These are phyloP conservation scores for Siphlonurus alternatus DNA, from an alignment of 2,888 invertebrate genomes.

Conservation along the genomic window DNA sequence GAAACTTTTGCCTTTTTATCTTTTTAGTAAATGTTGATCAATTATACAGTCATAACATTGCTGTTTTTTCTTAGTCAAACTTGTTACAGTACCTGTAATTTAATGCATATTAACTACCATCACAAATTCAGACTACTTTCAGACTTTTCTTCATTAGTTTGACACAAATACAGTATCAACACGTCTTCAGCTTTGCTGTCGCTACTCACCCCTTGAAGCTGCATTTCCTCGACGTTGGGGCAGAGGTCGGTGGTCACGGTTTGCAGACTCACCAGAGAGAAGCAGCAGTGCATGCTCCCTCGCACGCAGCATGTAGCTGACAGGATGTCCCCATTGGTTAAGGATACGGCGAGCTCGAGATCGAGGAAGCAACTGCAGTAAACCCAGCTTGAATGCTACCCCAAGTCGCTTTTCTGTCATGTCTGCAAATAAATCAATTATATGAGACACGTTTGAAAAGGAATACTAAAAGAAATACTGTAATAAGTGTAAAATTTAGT, in stretches of 20 bases:
- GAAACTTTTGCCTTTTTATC: too few species aligned
- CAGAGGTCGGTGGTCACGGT: constrained; percentile 5
- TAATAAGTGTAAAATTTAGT: neutral
- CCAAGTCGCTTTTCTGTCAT: constrained; percentile 36
- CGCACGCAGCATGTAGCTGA: constrained; percentile 59
- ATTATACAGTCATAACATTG: too few species aligned
- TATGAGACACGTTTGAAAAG: constrained; percentile 7
- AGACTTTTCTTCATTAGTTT: too few species aligned
- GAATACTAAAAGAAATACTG: neutral
- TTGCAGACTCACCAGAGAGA: constrained; percentile 40
- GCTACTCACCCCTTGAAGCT: constrained; percentile 2
- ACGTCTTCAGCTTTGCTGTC: too few species aligned
- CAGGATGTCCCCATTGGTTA: constrained; percentile 60
- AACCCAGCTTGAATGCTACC: constrained; percentile 50
- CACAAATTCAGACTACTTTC: too few species aligned
- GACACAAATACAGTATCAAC: too few species aligned
- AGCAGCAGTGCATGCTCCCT: constrained; percentile 67
- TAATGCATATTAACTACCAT: too few species aligned
- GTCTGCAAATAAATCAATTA: constrained; percentile 25
- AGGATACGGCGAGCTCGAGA: constrained; percentile 61
- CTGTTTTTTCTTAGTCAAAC: too few species aligned
- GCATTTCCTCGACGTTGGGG: constrained; percentile 5
- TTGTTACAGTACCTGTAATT: too few species aligned
- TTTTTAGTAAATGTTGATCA: too few species aligned
- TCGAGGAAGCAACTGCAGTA: constrained; percentile 55